Percentiles rank a stretch among this genome's conserved stretches.
Conservation (phyloP, 2,888 invertebrate species). For the Frankliniella intonsa region DNA sequence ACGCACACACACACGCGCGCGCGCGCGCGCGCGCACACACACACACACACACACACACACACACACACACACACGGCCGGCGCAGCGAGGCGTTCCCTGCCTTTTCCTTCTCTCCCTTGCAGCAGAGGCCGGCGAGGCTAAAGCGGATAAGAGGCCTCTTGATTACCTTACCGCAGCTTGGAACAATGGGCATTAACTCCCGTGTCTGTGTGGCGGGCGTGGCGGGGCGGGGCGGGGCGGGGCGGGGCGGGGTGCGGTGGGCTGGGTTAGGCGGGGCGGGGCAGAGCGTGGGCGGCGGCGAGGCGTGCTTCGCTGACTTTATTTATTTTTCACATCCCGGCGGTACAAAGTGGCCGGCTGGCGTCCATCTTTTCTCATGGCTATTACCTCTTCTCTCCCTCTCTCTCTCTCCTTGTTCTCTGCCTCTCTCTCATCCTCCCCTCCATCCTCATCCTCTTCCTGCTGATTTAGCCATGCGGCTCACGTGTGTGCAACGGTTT, state of each 20-base stretch:
- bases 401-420: neutral
- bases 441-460: neutral
- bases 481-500: neutral
- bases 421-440: neutral
- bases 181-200: constrained; percentile 4
- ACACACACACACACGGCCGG: neutral
- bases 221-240: too few relatives aligned
- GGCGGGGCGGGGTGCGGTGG: too few relatives aligned
- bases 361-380: neutral
- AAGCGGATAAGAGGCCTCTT: neutral
- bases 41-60: neutral
- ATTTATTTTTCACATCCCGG: constrained; percentile 17
- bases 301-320: neutral
- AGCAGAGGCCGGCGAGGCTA: neutral
- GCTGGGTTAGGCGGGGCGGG: too few relatives aligned
- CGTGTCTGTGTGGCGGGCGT: neutral
- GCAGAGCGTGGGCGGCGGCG: too few relatives aligned
- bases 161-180: neutral
- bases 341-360: constrained; percentile 3
- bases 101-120: neutral
- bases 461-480: neutral
- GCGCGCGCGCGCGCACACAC: neutral
- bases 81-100: neutral
- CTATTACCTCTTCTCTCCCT: neutral
- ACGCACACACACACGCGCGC: neutral